These are phyloP conservation scores for Callaeas wilsoni DNA, from an alignment of 2,113 vertebrate genomes.

Conservation along the genomic window DNA sequence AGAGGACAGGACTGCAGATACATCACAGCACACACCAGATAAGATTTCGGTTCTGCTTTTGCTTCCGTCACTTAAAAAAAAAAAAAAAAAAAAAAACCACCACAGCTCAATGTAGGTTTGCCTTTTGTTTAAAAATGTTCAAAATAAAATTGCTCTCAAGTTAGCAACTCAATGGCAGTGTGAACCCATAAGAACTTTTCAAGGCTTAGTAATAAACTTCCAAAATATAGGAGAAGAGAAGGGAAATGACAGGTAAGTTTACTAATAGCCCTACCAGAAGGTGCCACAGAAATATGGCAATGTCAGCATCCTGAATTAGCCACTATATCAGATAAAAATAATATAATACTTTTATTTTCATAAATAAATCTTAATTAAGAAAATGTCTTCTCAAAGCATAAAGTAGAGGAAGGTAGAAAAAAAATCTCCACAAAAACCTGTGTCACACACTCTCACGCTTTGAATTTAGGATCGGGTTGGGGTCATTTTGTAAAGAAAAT, in stretches of 20 bases:
- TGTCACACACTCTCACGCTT: neutral
- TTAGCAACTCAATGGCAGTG: neutral
- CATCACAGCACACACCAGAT: neutral
- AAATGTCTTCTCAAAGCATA: neutral
- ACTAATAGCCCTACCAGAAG: neutral
- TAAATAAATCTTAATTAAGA: constrained; percentile 56
- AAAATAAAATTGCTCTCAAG: constrained; percentile 9
- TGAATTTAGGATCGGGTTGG: constrained; percentile 4
- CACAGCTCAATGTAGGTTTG: neutral
- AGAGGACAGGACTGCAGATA: neutral
- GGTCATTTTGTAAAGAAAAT: constrained; percentile 63
- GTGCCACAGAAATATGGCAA: constrained; percentile 14
- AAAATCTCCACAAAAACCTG: neutral
- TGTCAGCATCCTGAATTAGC: neutral
- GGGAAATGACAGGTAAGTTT: neutral
- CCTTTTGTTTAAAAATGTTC: neutral
- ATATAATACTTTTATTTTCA: constrained; percentile 17
- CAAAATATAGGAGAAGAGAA: neutral
- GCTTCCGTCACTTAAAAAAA: neutral
- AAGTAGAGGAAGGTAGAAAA: neutral
- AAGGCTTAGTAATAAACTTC: constrained; percentile 20
- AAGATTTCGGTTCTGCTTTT: neutral
- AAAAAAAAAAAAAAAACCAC: neutral
- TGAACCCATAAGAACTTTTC: neutral
- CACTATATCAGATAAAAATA: constrained; percentile 40